Evolutionary conservation across 2,888 invertebrate genomes (phyloP).

Genomic region (Noctua fimbriata): DNA sequence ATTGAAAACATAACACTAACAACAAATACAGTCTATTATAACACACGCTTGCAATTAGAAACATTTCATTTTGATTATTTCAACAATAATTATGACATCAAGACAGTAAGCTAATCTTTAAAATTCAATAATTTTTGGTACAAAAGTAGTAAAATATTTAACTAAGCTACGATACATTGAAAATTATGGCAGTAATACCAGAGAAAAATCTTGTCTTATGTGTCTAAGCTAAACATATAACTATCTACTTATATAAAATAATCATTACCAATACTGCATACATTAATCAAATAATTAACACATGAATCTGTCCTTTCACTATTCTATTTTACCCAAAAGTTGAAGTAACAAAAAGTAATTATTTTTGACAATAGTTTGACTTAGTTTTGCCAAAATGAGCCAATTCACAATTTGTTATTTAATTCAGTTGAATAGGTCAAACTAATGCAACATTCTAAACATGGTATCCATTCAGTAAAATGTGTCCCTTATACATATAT

Average conservation of each 20-base stretch:
- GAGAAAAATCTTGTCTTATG: constrained; percentile 8
- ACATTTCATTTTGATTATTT: neutral
- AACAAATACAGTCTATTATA: constrained; percentile 7
- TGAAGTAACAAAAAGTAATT: neutral
- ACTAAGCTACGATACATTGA: constrained; percentile 24
- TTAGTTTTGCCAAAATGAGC: neutral
- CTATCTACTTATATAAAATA: constrained; percentile 4
- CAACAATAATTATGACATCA: constrained; percentile 7
- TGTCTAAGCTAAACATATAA: constrained; percentile 23
- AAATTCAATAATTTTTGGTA: constrained; percentile 24
- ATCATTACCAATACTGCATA: neutral
- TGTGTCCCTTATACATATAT: neutral
- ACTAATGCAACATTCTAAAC: neutral
- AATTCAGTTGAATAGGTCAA: neutral
- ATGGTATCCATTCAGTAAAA: neutral
- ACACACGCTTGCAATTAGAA: constrained; percentile 3
- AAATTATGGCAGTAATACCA: constrained; percentile 32
- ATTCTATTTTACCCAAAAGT: neutral
- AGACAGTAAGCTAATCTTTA: constrained; percentile 18
- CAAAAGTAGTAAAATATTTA: constrained; percentile 41
- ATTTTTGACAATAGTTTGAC: constrained; percentile 3
- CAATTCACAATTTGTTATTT: neutral
- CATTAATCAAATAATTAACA: neutral
- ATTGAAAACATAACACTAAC: neutral
- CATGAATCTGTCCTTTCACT: neutral